Conservation (phyloP, 2,113 vertebrate species). For the Phalacrocorax carbo region DNA sequence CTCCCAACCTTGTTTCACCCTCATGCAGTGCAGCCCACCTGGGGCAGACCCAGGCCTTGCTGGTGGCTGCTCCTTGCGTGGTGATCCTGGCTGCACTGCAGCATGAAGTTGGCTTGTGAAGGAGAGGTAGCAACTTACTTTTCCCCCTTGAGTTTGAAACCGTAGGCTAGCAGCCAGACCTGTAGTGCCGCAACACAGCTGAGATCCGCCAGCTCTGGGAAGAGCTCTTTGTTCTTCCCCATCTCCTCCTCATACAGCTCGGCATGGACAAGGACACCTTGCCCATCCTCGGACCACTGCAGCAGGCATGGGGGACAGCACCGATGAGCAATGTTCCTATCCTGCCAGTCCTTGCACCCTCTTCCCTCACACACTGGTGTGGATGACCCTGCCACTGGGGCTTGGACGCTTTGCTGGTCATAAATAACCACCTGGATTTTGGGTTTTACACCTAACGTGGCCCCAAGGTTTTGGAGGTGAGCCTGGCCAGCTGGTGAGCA, state of each 20-base stretch:
- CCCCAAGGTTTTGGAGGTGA: background rate
- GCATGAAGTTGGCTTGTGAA: background rate
- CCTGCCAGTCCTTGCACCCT: background rate
- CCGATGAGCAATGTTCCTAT: fast-evolving
- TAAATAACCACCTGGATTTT: background rate
- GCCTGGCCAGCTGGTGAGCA: fast-evolving
- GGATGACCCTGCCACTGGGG: background rate
- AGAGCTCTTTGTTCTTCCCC: background rate
- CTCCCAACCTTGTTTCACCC: background rate
- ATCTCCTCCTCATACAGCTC: slow-evolving; percentile 24
- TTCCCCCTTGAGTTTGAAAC: background rate
- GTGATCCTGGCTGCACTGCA: fast-evolving
- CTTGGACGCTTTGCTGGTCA: background rate
- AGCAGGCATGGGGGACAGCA: fast-evolving
- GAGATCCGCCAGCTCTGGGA: background rate
- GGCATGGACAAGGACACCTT: background rate
- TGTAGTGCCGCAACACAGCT: background rate
- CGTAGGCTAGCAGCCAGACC: background rate
- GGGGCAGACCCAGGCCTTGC: background rate
- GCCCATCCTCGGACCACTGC: slow-evolving; percentile 22
- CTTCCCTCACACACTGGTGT: background rate
- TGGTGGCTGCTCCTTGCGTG: fast-evolving
- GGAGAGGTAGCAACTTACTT: background rate
- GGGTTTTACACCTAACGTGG: background rate
- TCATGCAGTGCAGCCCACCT: fast-evolving